A percentile compares a stretch with the other conserved stretches of the same genome.
phyloP scores from a whole-genome alignment of 92 coral and sea anemone species.

The Montipora capitata region DNA sequence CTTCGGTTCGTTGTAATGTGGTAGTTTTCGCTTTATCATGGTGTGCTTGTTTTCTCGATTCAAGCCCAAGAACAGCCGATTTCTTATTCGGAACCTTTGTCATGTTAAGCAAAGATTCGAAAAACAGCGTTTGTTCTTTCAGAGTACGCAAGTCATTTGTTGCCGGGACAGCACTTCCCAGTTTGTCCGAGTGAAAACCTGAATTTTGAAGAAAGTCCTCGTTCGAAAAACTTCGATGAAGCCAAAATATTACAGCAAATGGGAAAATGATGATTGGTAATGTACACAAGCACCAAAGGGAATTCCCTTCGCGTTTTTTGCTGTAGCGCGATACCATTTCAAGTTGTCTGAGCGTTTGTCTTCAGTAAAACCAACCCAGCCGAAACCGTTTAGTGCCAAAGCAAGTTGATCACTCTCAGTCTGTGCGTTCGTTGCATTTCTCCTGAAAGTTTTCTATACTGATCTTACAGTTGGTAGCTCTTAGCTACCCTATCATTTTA shows the following conservation, averaged over 20 bases:
- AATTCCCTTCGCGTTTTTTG: constrained; percentile 19
- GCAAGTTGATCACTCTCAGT: background rate
- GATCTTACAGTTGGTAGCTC: background rate
- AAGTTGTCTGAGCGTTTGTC: background rate
- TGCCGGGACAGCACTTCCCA: background rate
- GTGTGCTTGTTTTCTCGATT: background rate
- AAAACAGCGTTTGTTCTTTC: constrained; percentile 48
- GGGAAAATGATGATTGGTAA: constrained; percentile 37
- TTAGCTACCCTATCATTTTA: background rate
- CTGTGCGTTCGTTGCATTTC: background rate
- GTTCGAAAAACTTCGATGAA: constrained; percentile 42
- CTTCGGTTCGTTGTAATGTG: constrained; percentile 5
- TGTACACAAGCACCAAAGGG: constrained; percentile 34
- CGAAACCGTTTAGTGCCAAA: background rate
- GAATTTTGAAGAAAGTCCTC: constrained; percentile 41
- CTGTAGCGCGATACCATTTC: constrained; percentile 36
- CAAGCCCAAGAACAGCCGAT: background rate
- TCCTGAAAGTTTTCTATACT: background rate
- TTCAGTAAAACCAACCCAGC: background rate
- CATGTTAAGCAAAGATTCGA: constrained; percentile 54
- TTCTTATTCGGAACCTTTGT: constrained; percentile 18
- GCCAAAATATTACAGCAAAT: constrained; percentile 25
- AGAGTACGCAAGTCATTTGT: constrained; percentile 18
- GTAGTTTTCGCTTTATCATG: constrained; percentile 3
- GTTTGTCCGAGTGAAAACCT: background rate